Percentiles rank a stretch among this genome's conserved stretches.
Conservation (phyloP, 1,140 invertebrate species). For the Cherax destructor region DNA sequence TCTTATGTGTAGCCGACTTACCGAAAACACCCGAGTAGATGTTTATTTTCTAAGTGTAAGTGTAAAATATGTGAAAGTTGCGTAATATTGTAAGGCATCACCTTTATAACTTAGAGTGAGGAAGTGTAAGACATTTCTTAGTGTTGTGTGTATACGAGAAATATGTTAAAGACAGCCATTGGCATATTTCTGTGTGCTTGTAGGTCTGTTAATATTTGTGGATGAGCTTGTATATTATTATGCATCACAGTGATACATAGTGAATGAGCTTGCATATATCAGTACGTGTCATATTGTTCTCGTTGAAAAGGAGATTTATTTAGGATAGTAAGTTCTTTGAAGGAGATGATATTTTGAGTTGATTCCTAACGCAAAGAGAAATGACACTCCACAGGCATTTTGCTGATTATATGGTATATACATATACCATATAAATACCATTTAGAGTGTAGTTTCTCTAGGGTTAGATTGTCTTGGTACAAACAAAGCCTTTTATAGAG, state of each 20-base stretch:
- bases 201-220: background rate
- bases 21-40: too few relatives aligned
- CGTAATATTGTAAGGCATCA: background rate
- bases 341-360: background rate
- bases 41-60: background rate
- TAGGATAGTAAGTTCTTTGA: background rate
- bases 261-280: background rate
- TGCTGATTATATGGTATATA: background rate
- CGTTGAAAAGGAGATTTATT: constrained; percentile 20
- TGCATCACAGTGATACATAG: background rate
- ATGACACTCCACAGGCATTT: background rate
- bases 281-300: constrained; percentile 3
- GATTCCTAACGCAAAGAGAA: background rate
- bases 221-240: constrained; percentile 8
- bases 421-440: background rate
- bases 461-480: constrained; percentile 27
- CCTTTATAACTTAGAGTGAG: background rate
- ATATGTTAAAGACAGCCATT: constrained; percentile 29
- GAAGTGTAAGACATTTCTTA: too few relatives aligned
- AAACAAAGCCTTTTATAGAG: constrained; percentile 40
- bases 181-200: constrained; percentile 21
- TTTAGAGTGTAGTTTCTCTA: constrained; percentile 29
- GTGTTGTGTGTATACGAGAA: constrained; percentile 4
- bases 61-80: background rate
- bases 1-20: background rate